Evolutionary conservation across 2,797 vertebrate species (phyloP).

Genomic region (Oreortyx pictus): DNA sequence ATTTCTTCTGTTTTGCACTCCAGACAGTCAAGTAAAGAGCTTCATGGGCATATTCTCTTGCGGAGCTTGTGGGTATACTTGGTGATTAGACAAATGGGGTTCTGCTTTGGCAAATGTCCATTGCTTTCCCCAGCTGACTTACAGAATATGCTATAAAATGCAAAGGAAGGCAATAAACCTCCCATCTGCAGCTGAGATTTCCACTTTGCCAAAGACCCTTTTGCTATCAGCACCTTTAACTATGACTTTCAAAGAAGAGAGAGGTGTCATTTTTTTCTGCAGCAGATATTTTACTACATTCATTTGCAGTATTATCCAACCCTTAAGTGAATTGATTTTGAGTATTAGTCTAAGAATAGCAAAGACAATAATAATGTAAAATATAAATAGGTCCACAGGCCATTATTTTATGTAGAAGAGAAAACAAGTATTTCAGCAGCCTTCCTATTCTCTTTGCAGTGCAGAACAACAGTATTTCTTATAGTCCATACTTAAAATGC

Average conservation of each 20-base stretch:
- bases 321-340: slow-evolving; percentile 17
- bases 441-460: slow-evolving; percentile 30
- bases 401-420: background rate
- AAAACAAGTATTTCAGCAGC: slow-evolving; percentile 31
- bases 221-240: slow-evolving; percentile 65
- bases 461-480: background rate
- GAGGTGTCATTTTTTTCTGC: slow-evolving; percentile 14
- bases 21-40: slow-evolving; percentile 40
- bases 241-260: slow-evolving; percentile 53
- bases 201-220: slow-evolving; percentile 65
- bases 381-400: background rate
- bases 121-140: slow-evolving; percentile 71
- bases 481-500: slow-evolving; percentile 11
- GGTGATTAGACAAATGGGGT: slow-evolving; percentile 73
- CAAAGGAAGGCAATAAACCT: slow-evolving; percentile 70
- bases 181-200: slow-evolving; percentile 70
- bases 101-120: slow-evolving; percentile 71
- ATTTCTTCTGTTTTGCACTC: slow-evolving; percentile 50
- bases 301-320: background rate
- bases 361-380: slow-evolving; percentile 40
- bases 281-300: slow-evolving; percentile 23
- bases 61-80: slow-evolving; percentile 67
- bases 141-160: slow-evolving; percentile 70
- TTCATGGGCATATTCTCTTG: slow-evolving; percentile 50
- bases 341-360: slow-evolving; percentile 40